These are phyloP conservation scores for Mizuhopecten yessoensis DNA, from an alignment of 1,140 invertebrate species.

Conservation along the genomic window DNA sequence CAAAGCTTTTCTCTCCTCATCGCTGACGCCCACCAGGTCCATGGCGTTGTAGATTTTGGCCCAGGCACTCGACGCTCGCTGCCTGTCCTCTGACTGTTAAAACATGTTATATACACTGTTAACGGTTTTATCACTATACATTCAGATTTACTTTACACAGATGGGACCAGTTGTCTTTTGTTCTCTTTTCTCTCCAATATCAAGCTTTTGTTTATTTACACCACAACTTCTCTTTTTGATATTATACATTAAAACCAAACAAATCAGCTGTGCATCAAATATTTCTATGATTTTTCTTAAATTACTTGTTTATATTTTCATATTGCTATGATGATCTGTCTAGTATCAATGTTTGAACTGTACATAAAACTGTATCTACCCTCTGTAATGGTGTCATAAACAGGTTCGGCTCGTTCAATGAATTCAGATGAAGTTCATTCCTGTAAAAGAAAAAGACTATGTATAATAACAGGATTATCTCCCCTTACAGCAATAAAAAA, in stretches of 20 bases:
- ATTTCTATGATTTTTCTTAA: too few species aligned
- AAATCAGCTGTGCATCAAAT: too few species aligned
- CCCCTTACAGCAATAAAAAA: not conserved
- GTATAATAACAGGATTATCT: not conserved
- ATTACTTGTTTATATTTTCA: too few species aligned
- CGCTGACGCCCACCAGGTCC: conserved; percentile 89
- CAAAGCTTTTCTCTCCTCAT: conserved; percentile 91
- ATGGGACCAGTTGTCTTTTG: too few species aligned
- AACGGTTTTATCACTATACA: too few species aligned
- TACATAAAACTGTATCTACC: conserved; percentile 75
- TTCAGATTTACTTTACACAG: too few species aligned
- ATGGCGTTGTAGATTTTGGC: conserved; percentile 90
- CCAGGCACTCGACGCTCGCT: conserved; percentile 91
- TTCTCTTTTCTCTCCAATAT: too few species aligned
- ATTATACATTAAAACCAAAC: too few species aligned
- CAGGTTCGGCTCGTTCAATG: conserved; percentile 90
- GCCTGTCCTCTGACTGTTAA: conserved; percentile 89
- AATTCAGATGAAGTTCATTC: conserved; percentile 92
- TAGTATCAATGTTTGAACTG: too few species aligned
- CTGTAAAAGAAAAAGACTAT: conserved; percentile 77
- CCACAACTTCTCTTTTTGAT: too few species aligned
- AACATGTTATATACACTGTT: not conserved
- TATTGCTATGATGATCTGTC: too few species aligned
- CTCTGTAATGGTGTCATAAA: conserved; percentile 92
- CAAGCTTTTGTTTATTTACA: too few species aligned